Evolutionary conservation across 2,888 invertebrate species (phyloP).

Genomic region (Luperina testacea): DNA sequence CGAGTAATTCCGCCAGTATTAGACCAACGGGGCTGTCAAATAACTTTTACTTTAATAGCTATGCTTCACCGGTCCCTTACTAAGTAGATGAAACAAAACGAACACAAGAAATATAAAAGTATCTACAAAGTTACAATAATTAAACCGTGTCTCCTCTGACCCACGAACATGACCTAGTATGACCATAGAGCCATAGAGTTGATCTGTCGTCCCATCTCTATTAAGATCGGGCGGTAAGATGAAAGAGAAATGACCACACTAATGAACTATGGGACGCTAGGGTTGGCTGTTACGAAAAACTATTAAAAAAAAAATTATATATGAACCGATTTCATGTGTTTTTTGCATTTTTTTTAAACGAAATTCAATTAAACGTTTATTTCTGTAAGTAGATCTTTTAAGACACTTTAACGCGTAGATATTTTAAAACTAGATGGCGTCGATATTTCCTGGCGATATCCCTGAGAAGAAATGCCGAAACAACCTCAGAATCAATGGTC

Average conservation of each 20-base stretch:
- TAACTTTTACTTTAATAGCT: too few relatives aligned
- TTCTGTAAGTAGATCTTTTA: too few relatives aligned
- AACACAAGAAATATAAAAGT: background rate
- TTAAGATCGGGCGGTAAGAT: conserved; percentile 51
- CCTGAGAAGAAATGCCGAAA: too few relatives aligned
- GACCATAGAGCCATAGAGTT: conserved; percentile 5
- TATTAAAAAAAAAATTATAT: background rate
- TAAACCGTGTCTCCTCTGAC: conserved; percentile 15
- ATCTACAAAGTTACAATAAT: background rate
- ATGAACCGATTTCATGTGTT: background rate
- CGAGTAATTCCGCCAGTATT: too few relatives aligned
- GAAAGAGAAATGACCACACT: conserved; percentile 36
- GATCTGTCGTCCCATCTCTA: conserved; percentile 17
- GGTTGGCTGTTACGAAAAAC: conserved; percentile 11
- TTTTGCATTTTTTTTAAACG: too few relatives aligned
- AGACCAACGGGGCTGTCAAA: too few relatives aligned
- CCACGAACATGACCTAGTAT: conserved; percentile 22
- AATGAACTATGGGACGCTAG: conserved; percentile 42
- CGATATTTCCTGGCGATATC: too few relatives aligned
- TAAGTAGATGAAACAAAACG: background rate
- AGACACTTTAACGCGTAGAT: too few relatives aligned
- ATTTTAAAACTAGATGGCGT: too few relatives aligned
- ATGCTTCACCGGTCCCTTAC: too few relatives aligned
- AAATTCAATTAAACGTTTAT: too few relatives aligned
- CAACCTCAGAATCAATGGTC: too few relatives aligned